Percentiles rank a stretch among this genome's conserved stretches.
Conservation (phyloP, 2,888 invertebrate genomes). For the Clanis bilineata region DNA sequence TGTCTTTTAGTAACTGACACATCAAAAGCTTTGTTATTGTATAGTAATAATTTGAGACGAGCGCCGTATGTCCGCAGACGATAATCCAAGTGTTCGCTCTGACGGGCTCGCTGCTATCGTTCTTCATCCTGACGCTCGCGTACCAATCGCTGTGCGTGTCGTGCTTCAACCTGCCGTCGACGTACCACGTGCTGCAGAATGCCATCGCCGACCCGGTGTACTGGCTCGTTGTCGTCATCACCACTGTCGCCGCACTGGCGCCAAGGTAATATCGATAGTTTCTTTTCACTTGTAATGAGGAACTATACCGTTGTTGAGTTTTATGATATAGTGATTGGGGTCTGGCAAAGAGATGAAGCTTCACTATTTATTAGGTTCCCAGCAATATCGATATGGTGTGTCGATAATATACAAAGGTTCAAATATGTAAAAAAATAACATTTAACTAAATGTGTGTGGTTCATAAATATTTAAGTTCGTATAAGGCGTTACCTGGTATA, state of each 20-base stretch:
- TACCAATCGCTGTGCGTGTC: constrained; percentile 92
- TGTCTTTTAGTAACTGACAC: neutral
- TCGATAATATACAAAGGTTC: no score
- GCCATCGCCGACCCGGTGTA: constrained; percentile 88
- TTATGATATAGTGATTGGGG: no score
- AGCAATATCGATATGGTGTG: no score
- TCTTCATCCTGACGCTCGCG: constrained; percentile 91
- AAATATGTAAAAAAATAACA: no score
- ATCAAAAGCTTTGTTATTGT: neutral
- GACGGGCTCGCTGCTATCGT: constrained; percentile 88
- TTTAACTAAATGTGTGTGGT: no score
- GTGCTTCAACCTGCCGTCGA: constrained; percentile 92
- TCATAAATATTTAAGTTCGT: no score
- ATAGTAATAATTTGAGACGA: neutral
- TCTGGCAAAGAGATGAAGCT: no score
- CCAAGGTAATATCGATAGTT: constrained; percentile 85
- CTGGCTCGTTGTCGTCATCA: constrained; percentile 91
- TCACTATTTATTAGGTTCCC: no score
- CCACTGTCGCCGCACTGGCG: constrained; percentile 89
- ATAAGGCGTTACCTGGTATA: no score
- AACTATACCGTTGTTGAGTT: no score
- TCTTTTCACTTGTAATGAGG: neutral
- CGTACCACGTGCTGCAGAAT: constrained; percentile 92
- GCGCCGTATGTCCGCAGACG: constrained; percentile 84
- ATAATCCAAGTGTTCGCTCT: constrained; percentile 91